phyloP scores from a whole-genome alignment of 2,888 invertebrate species.

The Nomada flava region DNA sequence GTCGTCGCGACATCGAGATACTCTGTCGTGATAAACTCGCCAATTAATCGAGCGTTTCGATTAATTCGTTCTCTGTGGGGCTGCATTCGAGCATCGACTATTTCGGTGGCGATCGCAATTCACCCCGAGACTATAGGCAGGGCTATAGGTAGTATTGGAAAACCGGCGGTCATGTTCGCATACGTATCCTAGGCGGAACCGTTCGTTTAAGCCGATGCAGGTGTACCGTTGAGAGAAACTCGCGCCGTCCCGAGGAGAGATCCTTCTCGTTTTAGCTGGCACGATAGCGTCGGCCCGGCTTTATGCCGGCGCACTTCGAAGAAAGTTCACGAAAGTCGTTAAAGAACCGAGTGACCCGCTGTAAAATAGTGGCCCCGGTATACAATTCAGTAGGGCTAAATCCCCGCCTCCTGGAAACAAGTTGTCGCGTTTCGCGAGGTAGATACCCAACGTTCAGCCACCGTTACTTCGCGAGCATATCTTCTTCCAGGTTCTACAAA shows the following conservation, averaged over 20 bases:
- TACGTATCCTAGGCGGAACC: constrained; percentile 9
- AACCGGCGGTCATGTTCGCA: constrained; percentile 6
- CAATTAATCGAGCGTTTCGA: constrained; percentile 39
- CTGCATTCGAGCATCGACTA: background rate
- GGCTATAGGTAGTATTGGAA: background rate
- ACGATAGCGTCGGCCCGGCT: constrained; percentile 37
- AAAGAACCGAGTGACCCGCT: constrained; percentile 60
- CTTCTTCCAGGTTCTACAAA: constrained; percentile 4
- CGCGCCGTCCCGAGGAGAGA: constrained; percentile 1
- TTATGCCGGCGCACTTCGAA: constrained; percentile 33
- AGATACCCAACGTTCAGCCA: background rate
- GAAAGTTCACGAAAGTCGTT: constrained; percentile 64
- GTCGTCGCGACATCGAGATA: constrained; percentile 2
- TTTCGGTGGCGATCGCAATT: constrained; percentile 3
- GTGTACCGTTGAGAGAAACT: background rate
- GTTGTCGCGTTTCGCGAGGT: background rate
- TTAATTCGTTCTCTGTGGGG: constrained; percentile 2
- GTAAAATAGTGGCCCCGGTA: constrained; percentile 46
- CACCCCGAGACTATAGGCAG: background rate
- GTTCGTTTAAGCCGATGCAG: constrained; percentile 36
- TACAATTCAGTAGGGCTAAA: constrained; percentile 24
- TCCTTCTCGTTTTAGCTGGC: constrained; percentile 25
- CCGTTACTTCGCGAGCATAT: background rate
- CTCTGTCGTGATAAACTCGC: constrained; percentile 11
- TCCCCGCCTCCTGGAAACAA: constrained; percentile 19